Conservation (phyloP, 2,888 invertebrate species). For the Caenorhabditis becei region DNA sequence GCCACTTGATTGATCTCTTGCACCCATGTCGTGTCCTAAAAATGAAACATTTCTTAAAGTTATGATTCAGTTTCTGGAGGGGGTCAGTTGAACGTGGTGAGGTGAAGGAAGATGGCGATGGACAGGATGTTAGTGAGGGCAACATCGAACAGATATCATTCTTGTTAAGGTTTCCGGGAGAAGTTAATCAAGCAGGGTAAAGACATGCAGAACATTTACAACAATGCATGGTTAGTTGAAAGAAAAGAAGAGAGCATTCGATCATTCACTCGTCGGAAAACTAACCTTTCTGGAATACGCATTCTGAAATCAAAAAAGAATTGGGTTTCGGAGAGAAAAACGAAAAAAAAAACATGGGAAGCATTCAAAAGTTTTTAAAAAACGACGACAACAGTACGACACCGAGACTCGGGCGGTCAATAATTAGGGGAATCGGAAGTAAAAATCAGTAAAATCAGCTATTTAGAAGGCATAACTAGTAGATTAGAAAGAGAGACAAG, state of each 20-base stretch:
- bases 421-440: conserved; percentile 1
- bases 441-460: background rate
- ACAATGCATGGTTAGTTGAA: background rate
- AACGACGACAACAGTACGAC: conserved; percentile 46
- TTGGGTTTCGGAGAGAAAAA: conserved; percentile 7
- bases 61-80: background rate
- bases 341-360: conserved; percentile 13
- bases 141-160: background rate
- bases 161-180: too few relatives aligned
- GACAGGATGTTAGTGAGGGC: background rate
- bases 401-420: conserved; percentile 30
- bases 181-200: background rate
- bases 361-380: conserved; percentile 27
- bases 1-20: conserved; percentile 50
- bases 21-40: conserved; percentile 56
- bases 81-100: background rate
- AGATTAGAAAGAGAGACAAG: background rate
- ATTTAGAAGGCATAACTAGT: conserved; percentile 9
- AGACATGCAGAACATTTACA: background rate
- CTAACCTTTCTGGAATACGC: conserved; percentile 39
- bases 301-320: conserved; percentile 48
- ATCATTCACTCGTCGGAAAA: conserved; percentile 20
- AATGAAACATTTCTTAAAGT: background rate
- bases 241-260: conserved; percentile 19
- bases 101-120: background rate